phyloP scores from a whole-genome alignment of 2,888 invertebrate genomes.

The Lagria hirta region DNA sequence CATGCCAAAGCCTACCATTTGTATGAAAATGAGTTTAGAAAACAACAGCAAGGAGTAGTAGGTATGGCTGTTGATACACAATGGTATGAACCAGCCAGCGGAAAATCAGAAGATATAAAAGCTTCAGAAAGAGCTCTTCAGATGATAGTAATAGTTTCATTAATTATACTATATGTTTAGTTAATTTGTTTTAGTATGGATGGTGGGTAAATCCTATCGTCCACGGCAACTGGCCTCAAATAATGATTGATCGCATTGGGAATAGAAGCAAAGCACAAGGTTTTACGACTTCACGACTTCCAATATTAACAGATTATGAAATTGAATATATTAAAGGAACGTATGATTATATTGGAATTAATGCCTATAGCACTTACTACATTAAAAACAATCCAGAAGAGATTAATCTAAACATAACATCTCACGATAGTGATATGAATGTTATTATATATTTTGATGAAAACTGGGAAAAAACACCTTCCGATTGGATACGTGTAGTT shows the following conservation, averaged over 20 bases:
- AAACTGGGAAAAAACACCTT: too few relatives aligned
- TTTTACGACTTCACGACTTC: conserved; percentile 63
- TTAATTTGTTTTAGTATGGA: conserved; percentile 32
- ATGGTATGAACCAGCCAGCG: conserved; percentile 16
- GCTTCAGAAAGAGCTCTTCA: conserved; percentile 14
- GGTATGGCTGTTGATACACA: conserved; percentile 5
- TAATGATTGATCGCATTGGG: conserved; percentile 63
- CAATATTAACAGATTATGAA: conserved; percentile 63
- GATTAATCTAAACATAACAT: too few relatives aligned
- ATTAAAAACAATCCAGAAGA: too few relatives aligned
- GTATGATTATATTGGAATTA: conserved; percentile 73
- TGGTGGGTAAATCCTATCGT: conserved; percentile 61
- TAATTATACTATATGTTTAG: neutral
- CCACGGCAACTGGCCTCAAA: conserved; percentile 66
- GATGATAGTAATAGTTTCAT: conserved; percentile 6
- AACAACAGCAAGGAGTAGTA: conserved; percentile 6
- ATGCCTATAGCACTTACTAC: conserved; percentile 72
- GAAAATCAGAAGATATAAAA: conserved; percentile 7
- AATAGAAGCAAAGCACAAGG: conserved; percentile 62
- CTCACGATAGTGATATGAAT: too few relatives aligned
- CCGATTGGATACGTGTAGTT: conserved; percentile 4
- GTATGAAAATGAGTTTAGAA: conserved; percentile 5
- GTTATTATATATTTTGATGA: too few relatives aligned
- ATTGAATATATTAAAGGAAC: conserved; percentile 61
- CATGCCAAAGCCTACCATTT: conserved; percentile 53